Evolutionary conservation across 1,140 invertebrate genomes (phyloP), one percentile per base, ranked within the genome.

Genomic region (Heliconius congener): DNA sequence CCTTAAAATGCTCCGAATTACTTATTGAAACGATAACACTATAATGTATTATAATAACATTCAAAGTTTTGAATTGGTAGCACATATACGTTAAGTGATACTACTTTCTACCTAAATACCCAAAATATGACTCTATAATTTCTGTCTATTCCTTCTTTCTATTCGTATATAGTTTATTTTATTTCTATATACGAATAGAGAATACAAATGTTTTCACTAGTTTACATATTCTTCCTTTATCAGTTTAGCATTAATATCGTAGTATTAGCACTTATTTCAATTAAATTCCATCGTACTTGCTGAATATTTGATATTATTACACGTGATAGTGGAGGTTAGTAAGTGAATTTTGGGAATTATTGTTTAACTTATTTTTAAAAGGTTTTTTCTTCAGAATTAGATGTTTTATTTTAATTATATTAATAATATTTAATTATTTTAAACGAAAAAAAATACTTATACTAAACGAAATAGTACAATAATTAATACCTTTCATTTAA

Each of bases 241-340:
- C 60, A 66, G 60, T 16, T 16, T 6, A 30, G 60, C 60, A 66
- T 66, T 66, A 23, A 66, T 66, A 66, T 23, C 60, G 4, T 66
- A 66, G 60, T 30, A 66, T 66, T 66, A 66, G 60, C 23, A 66
- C 60, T 66, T 66, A 66, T 66, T 66, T 66, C 60, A 66, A 66
- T 66, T 16, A 66, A 30, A 66, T 66, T 66, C 60, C 60, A 16
- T 4, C 13, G 27, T 66, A 27, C 11, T 66, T 18, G 3, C 1
- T 66, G 0, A 66, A 66, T 66, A 30, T 66, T 66, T 66, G 27
- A 66, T 66, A 66, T 66, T 66, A 66, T 66, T 16, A 37, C 27
- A 30, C 27, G 60, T 66, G 27, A 16, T 30, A 16, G 60, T 66
- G 2, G 30, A 30, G 27, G 11, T 23, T 11, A 60, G 57, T 60